Evolutionary conservation across 2,797 vertebrate species (phyloP).

Genomic region (Geotrypetes seraphini): DNA sequence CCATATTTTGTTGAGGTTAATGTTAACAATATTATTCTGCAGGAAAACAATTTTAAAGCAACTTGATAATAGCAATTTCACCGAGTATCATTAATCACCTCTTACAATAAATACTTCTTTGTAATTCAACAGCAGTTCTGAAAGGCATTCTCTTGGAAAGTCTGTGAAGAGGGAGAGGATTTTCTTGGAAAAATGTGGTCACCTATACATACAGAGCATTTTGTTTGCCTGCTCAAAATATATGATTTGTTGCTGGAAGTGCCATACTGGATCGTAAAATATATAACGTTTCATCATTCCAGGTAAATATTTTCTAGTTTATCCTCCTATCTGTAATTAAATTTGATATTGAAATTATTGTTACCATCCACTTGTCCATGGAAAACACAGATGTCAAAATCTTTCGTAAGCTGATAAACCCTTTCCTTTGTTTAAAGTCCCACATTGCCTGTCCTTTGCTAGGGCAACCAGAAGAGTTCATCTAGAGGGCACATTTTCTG

Average conservation of each 20-base stretch:
- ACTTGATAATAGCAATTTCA: conserved; percentile 65
- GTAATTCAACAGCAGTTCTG: conserved; percentile 66
- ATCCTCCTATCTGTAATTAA: too few relatives aligned
- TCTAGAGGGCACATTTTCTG: conserved; percentile 79
- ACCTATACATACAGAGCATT: conserved; percentile 45
- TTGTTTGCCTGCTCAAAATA: conserved; percentile 45
- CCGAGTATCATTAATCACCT: conserved; percentile 66
- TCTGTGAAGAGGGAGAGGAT: conserved; percentile 56
- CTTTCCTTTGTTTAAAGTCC: conserved; percentile 39
- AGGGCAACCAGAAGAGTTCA: conserved; percentile 79
- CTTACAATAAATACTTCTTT: conserved; percentile 73
- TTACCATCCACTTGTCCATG: too few relatives aligned
- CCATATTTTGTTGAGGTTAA: too few relatives aligned
- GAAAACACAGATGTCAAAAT: too few relatives aligned
- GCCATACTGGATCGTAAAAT: conserved; percentile 36
- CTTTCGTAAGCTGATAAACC: conserved; percentile 41
- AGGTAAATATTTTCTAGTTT: conserved; percentile 57
- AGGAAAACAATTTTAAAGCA: conserved; percentile 57
- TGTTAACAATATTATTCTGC: too few relatives aligned
- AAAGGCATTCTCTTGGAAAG: conserved; percentile 66
- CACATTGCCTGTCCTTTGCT: conserved; percentile 57
- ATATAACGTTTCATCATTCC: conserved; percentile 46
- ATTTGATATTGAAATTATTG: too few relatives aligned
- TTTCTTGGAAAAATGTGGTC: conserved; percentile 54
- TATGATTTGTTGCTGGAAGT: conserved; percentile 37